Conservation (phyloP, 92 coral and sea anemone genomes). For the Porites rus region DNA sequence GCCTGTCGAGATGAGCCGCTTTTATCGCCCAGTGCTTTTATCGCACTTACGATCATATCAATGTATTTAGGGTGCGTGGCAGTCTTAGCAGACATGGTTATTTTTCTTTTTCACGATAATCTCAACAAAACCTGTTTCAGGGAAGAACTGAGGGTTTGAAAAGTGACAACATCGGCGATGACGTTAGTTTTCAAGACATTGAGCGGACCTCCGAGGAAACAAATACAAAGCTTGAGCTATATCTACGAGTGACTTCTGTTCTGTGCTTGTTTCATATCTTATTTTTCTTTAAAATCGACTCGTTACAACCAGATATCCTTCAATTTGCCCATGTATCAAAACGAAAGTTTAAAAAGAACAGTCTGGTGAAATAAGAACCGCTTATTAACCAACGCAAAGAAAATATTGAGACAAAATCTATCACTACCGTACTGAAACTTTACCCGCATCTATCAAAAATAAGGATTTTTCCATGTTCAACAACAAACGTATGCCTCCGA, state of each 20-base stretch:
- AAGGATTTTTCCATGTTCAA: neutral
- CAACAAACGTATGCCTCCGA: neutral
- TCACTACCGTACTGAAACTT: neutral
- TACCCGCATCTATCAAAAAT: constrained; percentile 24
- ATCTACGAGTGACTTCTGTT: neutral
- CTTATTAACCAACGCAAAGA: neutral
- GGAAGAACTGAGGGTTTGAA: neutral
- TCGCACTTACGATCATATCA: constrained; percentile 76
- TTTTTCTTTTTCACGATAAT: neutral
- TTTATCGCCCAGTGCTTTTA: constrained; percentile 77
- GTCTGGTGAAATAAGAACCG: neutral
- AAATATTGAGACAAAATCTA: constrained; percentile 1
- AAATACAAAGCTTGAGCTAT: constrained; percentile 8
- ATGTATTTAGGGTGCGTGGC: constrained; percentile 82
- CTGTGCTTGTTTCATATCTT: constrained; percentile 66
- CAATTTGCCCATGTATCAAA: neutral
- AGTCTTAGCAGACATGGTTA: constrained; percentile 27
- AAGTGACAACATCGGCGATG: neutral
- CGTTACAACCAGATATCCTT: neutral
- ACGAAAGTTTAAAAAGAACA: neutral
- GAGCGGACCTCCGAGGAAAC: constrained; percentile 91
- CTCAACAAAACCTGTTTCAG: neutral
- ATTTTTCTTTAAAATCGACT: constrained; percentile 19
- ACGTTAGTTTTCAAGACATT: constrained; percentile 28
- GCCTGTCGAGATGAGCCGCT: constrained; percentile 90